Base-by-base conservation (phyloP, 2,113 vertebrate species). In the Myrmecobius fasciatus region DNA sequence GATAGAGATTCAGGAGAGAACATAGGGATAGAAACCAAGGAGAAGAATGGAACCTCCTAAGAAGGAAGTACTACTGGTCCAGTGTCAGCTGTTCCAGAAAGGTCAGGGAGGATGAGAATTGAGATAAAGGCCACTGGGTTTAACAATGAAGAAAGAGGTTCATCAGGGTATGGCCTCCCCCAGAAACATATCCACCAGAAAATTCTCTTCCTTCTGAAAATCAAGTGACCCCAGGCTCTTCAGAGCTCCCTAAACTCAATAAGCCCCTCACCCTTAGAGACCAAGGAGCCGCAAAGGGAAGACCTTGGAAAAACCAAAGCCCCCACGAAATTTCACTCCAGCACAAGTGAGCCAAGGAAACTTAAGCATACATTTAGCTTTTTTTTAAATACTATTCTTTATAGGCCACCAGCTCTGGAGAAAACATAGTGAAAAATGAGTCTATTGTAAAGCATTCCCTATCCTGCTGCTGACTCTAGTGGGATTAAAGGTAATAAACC, bases 401-500 rank as follows among this genome's bases (percentile, higher is more conserved):
- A 53, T 90, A 92, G 0, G 90, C 89, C 91, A 94, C 26, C 25
- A 67, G 93, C 12, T 47, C 90, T 93, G 46, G 8, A 89, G 51
- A 89, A 95, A 94, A 93, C 51, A 0, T 8, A 91, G 60, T 95
- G 95, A 89, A 94, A 96, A 97, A 94, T 89, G 52, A 95, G 93
- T 92, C 52, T 51, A 2, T 92, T 96, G 96, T 92, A 96, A 92
- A 95, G 95, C 10, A 52, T 46, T 92, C 89, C 52, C 25, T 53
- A 93, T 93, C 90, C 47, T 91, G 25, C 56, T 89, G 26, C 94
- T 91, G 51, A 95, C 92, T 95, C 94, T 22, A 90, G 94, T 47
- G 94, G 94, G 93, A 95, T 93, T 96, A 56, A 53, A 67, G 90
- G 93, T 97, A 96, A 96, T 96, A 96, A 97, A 95, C 60, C 31